These are phyloP conservation scores for Furcifer pardalis DNA, from an alignment of 2,797 vertebrate genomes.

Conservation along the genomic window DNA sequence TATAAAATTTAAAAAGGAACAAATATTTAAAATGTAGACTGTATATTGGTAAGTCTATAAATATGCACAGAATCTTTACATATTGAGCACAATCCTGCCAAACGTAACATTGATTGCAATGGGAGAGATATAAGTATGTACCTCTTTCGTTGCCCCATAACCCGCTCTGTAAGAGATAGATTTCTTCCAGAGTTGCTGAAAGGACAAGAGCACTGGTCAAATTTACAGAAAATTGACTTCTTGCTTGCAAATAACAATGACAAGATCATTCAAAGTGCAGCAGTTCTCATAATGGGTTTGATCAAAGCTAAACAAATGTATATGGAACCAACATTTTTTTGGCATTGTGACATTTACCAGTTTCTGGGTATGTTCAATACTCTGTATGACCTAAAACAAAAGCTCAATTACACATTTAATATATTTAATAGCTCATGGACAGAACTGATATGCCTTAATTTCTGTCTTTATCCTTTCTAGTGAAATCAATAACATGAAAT, in stretches of 20 bases:
- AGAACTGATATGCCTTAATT: background rate
- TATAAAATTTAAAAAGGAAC: background rate
- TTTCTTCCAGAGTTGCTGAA: constrained; percentile 45
- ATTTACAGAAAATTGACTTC: constrained; percentile 41
- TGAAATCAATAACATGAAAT: background rate
- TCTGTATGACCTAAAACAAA: background rate
- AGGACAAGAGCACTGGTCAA: constrained; percentile 40
- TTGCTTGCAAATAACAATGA: constrained; percentile 32
- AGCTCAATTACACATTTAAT: background rate
- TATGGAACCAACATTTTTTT: background rate
- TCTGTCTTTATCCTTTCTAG: background rate
- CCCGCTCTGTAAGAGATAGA: constrained; percentile 36
- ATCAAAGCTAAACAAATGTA: constrained; percentile 22
- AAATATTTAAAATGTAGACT: background rate
- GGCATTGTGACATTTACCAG: background rate
- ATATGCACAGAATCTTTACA: constrained; percentile 7
- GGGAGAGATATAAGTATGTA: constrained; percentile 35
- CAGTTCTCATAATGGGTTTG: constrained; percentile 7
- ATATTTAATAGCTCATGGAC: background rate
- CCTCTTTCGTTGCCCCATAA: constrained; percentile 34
- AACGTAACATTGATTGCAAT: constrained; percentile 34
- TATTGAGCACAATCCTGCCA: constrained; percentile 17
- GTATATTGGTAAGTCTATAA: background rate
- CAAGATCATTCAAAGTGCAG: constrained; percentile 24
- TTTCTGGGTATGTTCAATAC: background rate